Base-by-base conservation (phyloP, 2,888 invertebrate species). In the Ametastegia equiseti region DNA sequence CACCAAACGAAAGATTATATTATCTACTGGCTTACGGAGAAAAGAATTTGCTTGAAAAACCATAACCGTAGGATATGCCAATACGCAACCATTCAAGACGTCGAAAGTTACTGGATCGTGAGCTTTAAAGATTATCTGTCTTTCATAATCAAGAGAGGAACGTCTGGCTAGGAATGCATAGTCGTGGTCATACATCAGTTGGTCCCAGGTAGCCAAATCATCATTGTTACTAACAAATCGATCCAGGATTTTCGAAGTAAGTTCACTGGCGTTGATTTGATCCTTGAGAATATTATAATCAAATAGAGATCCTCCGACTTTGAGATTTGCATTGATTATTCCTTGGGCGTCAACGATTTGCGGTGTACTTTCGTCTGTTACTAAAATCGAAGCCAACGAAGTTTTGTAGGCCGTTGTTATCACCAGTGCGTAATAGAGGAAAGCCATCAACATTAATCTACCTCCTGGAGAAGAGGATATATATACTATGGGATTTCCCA, bases 321-420 rank as follows among this genome's bases (percentile, higher is more conserved):
- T 30, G 0, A 78, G 60, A 42, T 78, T 78, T 23, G 78, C 78
- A 4, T 45, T 7, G 1, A 63, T 45, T 78, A 78, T 78, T 3
- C 60, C 78, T 5, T 63, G 13, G 6, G 42, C 60, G n/a, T 78
- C 60, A 27, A 78, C 78, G n/a, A 78, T 78, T 23, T 13, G 36
- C 19, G 75, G 19, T 11, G 33, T 54, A 1, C 71, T 45, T 45
- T 30, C n/a, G 7, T 75, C 54, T 9, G 75, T 75, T 5, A 54
- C 54, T 54, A 75, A 75, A 33, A 75, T 75, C 23, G 75, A 75
- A 13, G 75, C 50, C 15, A 54, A 75, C 1, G 75, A 75, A 13
- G 75, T 54, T 33, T 54, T 75, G 54, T 75, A 75, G n/a, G 75
- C 75, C 27, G 75, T 75, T 50, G 75, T 19, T 54, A 75, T 36